Evolutionary conservation across 1,140 invertebrate genomes (phyloP).

Genomic region (Chionoecetes opilio): DNA sequence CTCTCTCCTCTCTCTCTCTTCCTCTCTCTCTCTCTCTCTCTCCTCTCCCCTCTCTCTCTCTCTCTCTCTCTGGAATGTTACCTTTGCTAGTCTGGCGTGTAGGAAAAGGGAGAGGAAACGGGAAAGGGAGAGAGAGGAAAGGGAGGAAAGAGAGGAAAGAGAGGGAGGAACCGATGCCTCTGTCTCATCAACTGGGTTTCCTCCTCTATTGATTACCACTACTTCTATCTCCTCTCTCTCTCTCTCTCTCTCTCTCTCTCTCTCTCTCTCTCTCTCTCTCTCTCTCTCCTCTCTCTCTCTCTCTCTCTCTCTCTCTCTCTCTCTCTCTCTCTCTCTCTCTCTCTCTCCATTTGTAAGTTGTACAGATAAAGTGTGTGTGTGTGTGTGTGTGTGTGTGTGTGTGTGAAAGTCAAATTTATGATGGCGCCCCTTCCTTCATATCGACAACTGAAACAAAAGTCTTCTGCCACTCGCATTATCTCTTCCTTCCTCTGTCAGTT

Average conservation of each 20-base stretch:
- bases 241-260: neutral
- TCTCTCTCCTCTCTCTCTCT: constrained; percentile 55
- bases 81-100: no score
- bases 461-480: constrained; percentile 30
- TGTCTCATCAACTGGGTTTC: constrained; percentile 74
- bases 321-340: constrained; percentile 55
- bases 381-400: no score
- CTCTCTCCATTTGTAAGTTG: neutral
- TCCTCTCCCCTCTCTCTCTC: no score
- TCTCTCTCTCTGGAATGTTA: no score
- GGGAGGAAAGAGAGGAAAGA: neutral
- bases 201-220: constrained; percentile 74
- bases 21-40: no score
- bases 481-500: neutral
- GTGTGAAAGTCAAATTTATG: neutral
- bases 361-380: neutral
- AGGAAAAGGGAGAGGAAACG: neutral
- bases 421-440: neutral
- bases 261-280: constrained; percentile 38
- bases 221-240: constrained; percentile 31
- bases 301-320: constrained; percentile 43
- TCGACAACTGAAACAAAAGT: constrained; percentile 38
- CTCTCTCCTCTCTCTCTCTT: no score
- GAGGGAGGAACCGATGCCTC: constrained; percentile 55
- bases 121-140: neutral